Evolutionary conservation across 2,797 vertebrate genomes (phyloP).

Genomic region (Sebastes minor): DNA sequence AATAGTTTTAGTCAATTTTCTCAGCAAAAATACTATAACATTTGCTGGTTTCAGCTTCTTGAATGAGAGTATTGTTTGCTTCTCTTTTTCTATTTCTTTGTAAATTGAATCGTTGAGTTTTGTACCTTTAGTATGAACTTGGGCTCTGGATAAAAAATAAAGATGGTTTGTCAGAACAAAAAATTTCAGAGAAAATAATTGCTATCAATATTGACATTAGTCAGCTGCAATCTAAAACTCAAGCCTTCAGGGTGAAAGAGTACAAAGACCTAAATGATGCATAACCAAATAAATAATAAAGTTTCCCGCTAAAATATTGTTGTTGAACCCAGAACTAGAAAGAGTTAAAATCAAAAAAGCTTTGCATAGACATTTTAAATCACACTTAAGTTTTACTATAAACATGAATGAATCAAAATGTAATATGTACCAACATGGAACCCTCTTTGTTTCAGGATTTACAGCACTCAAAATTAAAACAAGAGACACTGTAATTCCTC

Average conservation of each 20-base stretch:
- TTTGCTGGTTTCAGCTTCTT: not conserved
- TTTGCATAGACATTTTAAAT: conserved; percentile 73
- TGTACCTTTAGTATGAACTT: not conserved
- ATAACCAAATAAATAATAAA: not conserved
- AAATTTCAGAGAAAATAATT: not conserved
- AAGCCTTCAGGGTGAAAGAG: not conserved
- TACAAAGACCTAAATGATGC: not conserved
- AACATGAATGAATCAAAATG: conserved; percentile 81
- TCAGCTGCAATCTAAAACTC: not conserved
- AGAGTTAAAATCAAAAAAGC: conserved; percentile 11
- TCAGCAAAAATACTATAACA: not conserved
- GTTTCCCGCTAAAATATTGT: conserved; percentile 12
- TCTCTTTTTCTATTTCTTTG: not conserved
- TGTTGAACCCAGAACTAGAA: not conserved
- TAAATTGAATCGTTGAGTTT: not conserved
- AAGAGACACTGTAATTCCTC: conserved; percentile 54
- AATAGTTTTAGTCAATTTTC: not conserved
- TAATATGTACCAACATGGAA: conserved; percentile 78
- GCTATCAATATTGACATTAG: not conserved
- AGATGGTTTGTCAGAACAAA: not conserved
- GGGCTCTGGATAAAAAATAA: too few species aligned
- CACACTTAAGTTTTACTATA: conserved; percentile 84
- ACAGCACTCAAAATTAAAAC: conserved; percentile 65
- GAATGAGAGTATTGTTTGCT: not conserved
- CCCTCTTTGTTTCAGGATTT: conserved; percentile 61